Evolutionary conservation across 1,140 invertebrate genomes (phyloP).

Genomic region (Amyelois transitella): DNA sequence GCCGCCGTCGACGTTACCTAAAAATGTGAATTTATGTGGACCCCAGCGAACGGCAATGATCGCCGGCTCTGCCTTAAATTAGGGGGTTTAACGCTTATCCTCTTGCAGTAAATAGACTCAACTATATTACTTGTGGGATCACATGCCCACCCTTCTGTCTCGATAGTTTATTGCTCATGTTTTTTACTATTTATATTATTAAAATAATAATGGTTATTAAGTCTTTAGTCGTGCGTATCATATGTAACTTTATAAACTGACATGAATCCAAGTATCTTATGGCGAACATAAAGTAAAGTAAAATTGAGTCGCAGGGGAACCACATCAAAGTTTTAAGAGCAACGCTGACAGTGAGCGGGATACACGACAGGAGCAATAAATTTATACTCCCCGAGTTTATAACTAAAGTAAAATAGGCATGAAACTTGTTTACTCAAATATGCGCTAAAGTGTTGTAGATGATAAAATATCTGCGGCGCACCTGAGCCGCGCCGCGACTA

Average conservation of each 20-base stretch:
- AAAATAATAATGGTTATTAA: not conserved
- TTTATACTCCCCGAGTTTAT: constrained; percentile 30
- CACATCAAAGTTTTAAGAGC: constrained; percentile 23
- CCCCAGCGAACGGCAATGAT: constrained; percentile 56
- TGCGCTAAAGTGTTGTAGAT: constrained; percentile 47
- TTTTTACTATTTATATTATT: not conserved
- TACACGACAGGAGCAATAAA: constrained; percentile 23
- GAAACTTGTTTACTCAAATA: constrained; percentile 45
- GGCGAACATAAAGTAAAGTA: not conserved
- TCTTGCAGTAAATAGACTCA: constrained; percentile 49
- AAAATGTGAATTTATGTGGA: constrained; percentile 66
- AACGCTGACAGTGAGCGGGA: constrained; percentile 6
- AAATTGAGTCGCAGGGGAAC: constrained; percentile 1
- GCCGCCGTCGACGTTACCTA: constrained; percentile 39
- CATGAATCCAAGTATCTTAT: not conserved
- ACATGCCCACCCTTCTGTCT: constrained; percentile 15
- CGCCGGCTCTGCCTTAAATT: constrained; percentile 62
- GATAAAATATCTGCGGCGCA: constrained; percentile 52
- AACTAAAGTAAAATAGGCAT: constrained; percentile 42
- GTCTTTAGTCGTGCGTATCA: not conserved
- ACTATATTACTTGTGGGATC: constrained; percentile 34
- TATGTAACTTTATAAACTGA: not conserved
- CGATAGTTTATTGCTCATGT: constrained; percentile 24
- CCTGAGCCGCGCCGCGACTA: constrained; percentile 39
- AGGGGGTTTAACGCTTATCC: constrained; percentile 57